Conservation (phyloP, 2,888 invertebrate genomes). For the Steinernema scapterisci region DNA sequence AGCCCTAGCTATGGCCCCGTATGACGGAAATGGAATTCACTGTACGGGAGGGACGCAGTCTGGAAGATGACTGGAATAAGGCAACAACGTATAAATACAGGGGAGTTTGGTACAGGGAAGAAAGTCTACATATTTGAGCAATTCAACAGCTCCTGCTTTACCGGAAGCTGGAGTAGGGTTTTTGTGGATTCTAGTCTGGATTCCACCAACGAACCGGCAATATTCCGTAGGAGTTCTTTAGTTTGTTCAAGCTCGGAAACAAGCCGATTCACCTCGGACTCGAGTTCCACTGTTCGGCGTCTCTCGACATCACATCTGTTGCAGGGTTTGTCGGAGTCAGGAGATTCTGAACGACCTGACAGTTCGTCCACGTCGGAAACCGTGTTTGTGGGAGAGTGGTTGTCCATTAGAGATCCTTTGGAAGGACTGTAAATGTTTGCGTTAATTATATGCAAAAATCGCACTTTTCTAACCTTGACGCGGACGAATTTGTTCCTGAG, state of each 20-base stretch:
- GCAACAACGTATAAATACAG: not conserved
- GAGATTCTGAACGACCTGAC: constrained; percentile 2
- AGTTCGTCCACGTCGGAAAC: constrained; percentile 5
- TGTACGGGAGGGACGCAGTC: not conserved
- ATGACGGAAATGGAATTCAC: constrained; percentile 14
- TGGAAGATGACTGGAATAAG: not conserved
- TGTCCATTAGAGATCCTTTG: constrained; percentile 21
- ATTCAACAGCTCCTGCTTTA: not conserved
- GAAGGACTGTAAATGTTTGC: not conserved
- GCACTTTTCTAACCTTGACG: not conserved
- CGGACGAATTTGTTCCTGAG: constrained; percentile 1
- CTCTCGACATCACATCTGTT: not conserved
- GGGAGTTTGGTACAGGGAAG: not conserved
- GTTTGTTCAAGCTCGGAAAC: not conserved
- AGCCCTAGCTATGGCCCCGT: constrained; percentile 13
- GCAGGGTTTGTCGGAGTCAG: constrained; percentile 17
- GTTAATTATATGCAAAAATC: no score
- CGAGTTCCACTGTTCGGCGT: not conserved
- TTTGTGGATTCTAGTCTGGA: not conserved
- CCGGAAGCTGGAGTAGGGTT: not conserved
- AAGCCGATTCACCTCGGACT: not conserved
- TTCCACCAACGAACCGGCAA: not conserved
- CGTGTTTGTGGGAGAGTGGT: constrained; percentile 21
- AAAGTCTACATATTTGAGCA: constrained; percentile 1
- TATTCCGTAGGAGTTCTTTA: not conserved